Percentiles rank a stretch among this genome's conserved stretches.
These are phyloP conservation scores for Papilio elwesi DNA, from an alignment of 2,888 invertebrate species.

Conservation along the genomic window DNA sequence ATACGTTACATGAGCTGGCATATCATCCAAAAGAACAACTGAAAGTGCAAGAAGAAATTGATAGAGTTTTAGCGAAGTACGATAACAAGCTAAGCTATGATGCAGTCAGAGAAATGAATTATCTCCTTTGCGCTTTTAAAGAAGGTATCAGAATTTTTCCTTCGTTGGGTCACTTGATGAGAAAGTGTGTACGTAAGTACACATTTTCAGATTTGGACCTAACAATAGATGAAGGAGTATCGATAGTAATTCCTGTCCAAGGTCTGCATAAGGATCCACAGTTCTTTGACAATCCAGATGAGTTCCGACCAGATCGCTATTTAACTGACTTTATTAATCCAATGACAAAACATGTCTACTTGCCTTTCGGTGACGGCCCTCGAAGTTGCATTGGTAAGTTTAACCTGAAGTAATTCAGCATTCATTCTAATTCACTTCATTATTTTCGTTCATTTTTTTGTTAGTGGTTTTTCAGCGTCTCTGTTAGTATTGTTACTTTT, in stretches of 20 bases:
- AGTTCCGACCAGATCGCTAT: conserved; percentile 65
- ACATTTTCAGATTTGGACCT: conserved; percentile 45
- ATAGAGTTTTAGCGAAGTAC: conserved; percentile 46
- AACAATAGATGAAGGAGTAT: conserved; percentile 54
- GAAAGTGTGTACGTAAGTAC: conserved; percentile 45
- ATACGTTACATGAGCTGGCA: conserved; percentile 47
- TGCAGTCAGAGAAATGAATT: conserved; percentile 50
- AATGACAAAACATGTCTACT: conserved; percentile 55
- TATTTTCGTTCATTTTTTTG: too few species aligned
- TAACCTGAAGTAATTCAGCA: too few species aligned
- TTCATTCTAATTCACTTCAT: too few species aligned
- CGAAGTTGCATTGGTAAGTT: conserved; percentile 64
- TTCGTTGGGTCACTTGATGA: conserved; percentile 45
- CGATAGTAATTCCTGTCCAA: conserved; percentile 56
- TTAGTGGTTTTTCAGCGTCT: too few species aligned
- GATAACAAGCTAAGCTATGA: conserved; percentile 49
- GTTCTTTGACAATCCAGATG: conserved; percentile 61
- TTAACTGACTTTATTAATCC: conserved; percentile 50
- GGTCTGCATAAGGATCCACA: conserved; percentile 64
- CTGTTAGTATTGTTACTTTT: too few species aligned
- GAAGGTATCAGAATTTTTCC: conserved; percentile 48
- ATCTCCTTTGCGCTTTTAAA: conserved; percentile 46
- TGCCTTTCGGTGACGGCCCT: conserved; percentile 69
- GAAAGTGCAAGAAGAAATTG: conserved; percentile 48
- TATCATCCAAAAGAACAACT: conserved; percentile 45